phyloP scores from a whole-genome alignment of 2,888 invertebrate genomes.

The Pimpla rufipes region DNA sequence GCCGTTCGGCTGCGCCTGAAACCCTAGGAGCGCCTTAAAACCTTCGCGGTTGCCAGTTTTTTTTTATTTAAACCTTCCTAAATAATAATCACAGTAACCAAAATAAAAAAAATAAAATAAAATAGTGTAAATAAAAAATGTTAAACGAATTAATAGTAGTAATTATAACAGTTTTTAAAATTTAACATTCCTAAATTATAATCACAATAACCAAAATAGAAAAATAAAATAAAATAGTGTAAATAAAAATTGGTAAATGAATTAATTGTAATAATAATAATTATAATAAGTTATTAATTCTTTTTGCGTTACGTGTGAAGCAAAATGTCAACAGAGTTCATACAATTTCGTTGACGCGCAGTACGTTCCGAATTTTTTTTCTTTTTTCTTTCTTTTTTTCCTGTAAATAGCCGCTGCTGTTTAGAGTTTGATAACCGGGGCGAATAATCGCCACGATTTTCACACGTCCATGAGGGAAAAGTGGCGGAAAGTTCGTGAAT shows the following conservation, averaged over 20 bases:
- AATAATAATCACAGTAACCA: background rate
- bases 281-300: too few relatives aligned
- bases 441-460: background rate
- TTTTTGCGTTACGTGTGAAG: too few relatives aligned
- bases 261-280: background rate
- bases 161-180: too few relatives aligned
- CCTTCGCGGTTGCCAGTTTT: constrained; percentile 36
- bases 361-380: background rate
- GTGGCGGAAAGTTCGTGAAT: background rate
- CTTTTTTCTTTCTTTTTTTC: background rate
- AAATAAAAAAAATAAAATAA: background rate
- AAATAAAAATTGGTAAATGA: too few relatives aligned
- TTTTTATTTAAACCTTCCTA: constrained; percentile 17
- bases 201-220: background rate
- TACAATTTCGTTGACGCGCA: too few relatives aligned
- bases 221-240: background rate
- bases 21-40: constrained; percentile 58
- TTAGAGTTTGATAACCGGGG: background rate
- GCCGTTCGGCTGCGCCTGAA: constrained; percentile 48
- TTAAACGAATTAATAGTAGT: too few relatives aligned
- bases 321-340: background rate
- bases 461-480: constrained; percentile 15
- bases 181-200: constrained; percentile 19
- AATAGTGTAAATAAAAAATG: too few relatives aligned
- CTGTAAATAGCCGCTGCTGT: constrained; percentile 11